A percentile compares a stretch with the other conserved stretches of the same genome.
These are phyloP conservation scores for Caenorhabditis sulstoni DNA, from an alignment of 2,888 invertebrate genomes.

Conservation along the genomic window DNA sequence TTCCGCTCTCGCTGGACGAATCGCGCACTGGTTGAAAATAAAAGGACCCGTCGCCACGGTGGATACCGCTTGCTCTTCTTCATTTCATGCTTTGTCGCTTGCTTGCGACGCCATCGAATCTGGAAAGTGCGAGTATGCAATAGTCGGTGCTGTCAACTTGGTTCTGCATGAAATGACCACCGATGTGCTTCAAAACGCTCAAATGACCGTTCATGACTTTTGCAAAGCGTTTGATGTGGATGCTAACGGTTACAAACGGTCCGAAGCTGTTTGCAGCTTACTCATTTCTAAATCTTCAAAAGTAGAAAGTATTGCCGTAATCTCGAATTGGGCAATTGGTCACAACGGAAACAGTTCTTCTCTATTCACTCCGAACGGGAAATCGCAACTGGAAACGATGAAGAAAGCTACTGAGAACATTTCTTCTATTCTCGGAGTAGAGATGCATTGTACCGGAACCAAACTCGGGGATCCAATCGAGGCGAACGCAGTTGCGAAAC, in stretches of 20 bases:
- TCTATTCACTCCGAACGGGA: slow-evolving; percentile 74
- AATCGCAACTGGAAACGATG: slow-evolving; percentile 69
- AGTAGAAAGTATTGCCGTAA: slow-evolving; percentile 11
- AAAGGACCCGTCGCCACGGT: slow-evolving; percentile 94
- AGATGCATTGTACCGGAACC: slow-evolving; percentile 79
- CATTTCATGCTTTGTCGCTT: slow-evolving; percentile 84
- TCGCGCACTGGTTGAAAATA: slow-evolving; percentile 95
- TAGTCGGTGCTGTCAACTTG: slow-evolving; percentile 79
- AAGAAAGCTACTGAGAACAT: slow-evolving; percentile 33
- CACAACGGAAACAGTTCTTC: slow-evolving; percentile 78
- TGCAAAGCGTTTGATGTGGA: slow-evolving; percentile 79
- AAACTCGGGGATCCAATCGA: slow-evolving; percentile 77
- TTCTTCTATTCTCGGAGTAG: slow-evolving; percentile 61
- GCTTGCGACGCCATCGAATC: slow-evolving; percentile 85
- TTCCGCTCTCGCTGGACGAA: slow-evolving; percentile 91
- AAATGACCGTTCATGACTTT: slow-evolving; percentile 72
- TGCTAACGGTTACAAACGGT: slow-evolving; percentile 80
- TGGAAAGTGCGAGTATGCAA: slow-evolving; percentile 67
- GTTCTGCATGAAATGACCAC: slow-evolving; percentile 76
- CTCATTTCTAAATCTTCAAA: slow-evolving; percentile 40
- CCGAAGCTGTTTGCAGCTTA: slow-evolving; percentile 75
- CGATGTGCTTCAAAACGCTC: slow-evolving; percentile 74
- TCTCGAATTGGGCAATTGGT: slow-evolving; percentile 58
- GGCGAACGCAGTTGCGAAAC: slow-evolving; percentile 60
- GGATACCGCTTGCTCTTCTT: slow-evolving; percentile 97